Conservation (phyloP, 2,888 invertebrate genomes). For the Subacronicta megacephala region DNA sequence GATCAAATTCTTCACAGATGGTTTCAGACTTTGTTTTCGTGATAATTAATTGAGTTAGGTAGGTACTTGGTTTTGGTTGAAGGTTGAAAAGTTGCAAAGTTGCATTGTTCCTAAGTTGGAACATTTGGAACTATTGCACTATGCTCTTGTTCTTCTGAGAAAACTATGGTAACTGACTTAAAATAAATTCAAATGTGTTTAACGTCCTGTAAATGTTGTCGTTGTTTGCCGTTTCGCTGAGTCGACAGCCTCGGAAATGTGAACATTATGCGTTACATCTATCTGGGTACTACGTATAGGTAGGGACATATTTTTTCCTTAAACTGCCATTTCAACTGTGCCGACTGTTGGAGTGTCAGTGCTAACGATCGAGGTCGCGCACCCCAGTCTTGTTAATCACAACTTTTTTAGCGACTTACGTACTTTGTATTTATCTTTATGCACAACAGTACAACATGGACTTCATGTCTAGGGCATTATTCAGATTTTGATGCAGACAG, state of each 20-base stretch:
- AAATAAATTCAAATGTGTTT: background rate
- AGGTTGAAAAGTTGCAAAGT: too few relatives aligned
- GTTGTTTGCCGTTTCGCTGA: constrained; percentile 4
- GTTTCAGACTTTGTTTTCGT: constrained; percentile 13
- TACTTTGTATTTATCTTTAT: too few relatives aligned
- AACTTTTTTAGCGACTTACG: too few relatives aligned
- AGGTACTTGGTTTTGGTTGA: too few relatives aligned
- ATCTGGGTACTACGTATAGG: background rate
- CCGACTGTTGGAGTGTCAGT: constrained; percentile 35
- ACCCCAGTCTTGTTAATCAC: background rate
- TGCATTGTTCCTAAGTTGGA: background rate
- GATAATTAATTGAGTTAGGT: background rate
- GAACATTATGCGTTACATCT: constrained; percentile 7
- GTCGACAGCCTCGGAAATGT: constrained; percentile 8
- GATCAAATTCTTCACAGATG: constrained; percentile 1
- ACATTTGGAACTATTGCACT: too few relatives aligned
- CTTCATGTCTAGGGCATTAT: too few relatives aligned
- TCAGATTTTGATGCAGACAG: too few relatives aligned
- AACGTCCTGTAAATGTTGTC: constrained; percentile 5
- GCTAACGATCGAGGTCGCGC: background rate
- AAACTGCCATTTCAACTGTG: constrained; percentile 43
- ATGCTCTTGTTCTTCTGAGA: too few relatives aligned
- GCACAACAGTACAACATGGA: too few relatives aligned
- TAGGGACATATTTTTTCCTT: constrained; percentile 31
- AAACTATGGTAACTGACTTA: too few relatives aligned